Percentiles rank a stretch among this genome's conserved stretches.
Conservation (phyloP, 2,113 vertebrate species). For the Anarrhichthys ocellatus region DNA sequence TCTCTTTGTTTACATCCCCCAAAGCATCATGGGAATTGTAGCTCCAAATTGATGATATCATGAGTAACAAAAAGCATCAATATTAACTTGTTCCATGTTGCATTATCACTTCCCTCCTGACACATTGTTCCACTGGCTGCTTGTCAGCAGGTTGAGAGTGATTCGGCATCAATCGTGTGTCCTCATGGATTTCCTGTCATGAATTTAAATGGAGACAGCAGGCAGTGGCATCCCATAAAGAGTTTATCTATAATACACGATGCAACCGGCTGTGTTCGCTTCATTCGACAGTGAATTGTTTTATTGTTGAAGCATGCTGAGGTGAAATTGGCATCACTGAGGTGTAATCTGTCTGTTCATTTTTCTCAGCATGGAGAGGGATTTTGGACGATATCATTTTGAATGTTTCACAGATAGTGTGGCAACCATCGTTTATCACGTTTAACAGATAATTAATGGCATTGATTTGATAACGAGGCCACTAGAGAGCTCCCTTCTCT, state of each 20-base stretch:
- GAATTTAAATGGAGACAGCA: conserved; percentile 25
- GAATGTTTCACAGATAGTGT: not conserved
- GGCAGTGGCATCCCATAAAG: not conserved
- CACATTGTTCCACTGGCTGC: not conserved
- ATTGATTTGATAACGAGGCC: not conserved
- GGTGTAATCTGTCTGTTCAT: conserved; percentile 16
- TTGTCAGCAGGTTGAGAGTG: conserved; percentile 26
- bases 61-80: not conserved
- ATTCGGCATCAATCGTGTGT: conserved; percentile 15
- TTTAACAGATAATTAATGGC: not conserved
- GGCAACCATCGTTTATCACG: too few species aligned
- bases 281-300: conserved; percentile 5
- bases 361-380: not conserved
- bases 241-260: not conserved
- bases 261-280: not conserved
- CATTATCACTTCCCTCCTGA: not conserved
- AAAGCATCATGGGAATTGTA: not conserved
- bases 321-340: conserved; percentile 9
- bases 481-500: not conserved
- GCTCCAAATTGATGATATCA: not conserved
- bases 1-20: not conserved
- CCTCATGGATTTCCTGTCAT: not conserved
- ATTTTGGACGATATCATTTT: not conserved
- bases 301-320: conserved; percentile 14
- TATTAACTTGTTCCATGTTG: too few species aligned